Evolutionary conservation across 2,113 vertebrate genomes (phyloP).

Genomic region (Heloderma charlesbogerti): DNA sequence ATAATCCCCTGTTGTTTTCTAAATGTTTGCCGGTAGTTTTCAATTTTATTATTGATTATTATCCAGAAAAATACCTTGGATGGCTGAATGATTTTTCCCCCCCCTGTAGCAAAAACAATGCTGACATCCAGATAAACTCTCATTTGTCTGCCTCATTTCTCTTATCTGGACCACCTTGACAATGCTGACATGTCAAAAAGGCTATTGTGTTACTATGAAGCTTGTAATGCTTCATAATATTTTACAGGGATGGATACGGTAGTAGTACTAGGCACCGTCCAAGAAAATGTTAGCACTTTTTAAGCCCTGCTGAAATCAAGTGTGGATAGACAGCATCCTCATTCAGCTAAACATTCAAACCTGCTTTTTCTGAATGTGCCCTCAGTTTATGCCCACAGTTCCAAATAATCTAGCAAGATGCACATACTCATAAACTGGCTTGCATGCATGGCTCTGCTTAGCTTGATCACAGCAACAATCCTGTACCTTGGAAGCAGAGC

Average conservation of each 20-base stretch:
- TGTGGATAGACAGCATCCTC: neutral
- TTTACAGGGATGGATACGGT: neutral
- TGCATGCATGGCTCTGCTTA: neutral
- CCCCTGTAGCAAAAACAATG: neutral
- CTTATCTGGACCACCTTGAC: neutral
- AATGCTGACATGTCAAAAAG: constrained; percentile 5
- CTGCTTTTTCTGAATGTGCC: neutral
- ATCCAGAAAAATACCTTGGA: neutral
- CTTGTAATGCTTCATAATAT: neutral
- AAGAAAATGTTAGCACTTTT: neutral
- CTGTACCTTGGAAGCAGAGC: neutral
- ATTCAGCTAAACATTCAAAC: neutral
- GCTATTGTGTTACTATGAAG: neutral
- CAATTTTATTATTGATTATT: constrained; percentile 9
- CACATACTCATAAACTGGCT: neutral
- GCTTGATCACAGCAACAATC: neutral
- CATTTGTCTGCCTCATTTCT: neutral
- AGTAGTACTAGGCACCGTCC: neutral
- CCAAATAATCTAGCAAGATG: neutral
- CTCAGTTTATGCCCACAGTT: neutral
- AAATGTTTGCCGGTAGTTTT: constrained; percentile 15
- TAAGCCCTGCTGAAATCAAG: neutral
- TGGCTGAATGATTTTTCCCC: neutral
- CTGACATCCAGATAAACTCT: constrained; percentile 10
- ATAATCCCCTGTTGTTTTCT: constrained; percentile 29